Evolutionary conservation across 30 jellyfish, hydroid and myxozoan genomes (phyloP), one percentile per base, ranked within the genome.

Genomic region (Hydractinia echinata): DNA sequence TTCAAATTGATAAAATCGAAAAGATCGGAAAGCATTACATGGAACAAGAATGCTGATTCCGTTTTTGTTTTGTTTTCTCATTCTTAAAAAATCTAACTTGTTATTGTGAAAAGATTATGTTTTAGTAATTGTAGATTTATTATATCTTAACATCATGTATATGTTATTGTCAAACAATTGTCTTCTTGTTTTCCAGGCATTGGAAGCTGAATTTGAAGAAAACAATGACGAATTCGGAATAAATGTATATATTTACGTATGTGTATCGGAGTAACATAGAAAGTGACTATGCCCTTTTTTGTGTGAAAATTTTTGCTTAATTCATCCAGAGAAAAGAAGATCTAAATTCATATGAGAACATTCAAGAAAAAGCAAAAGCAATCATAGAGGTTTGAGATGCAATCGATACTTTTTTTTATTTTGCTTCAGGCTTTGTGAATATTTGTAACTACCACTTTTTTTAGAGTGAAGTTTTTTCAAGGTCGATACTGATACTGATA

Each of bases 181-280:
- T 64, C 9, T 64, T 6, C 14, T 9, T 72, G 52, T 54, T 50
- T 61, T 72, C 9, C 60, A 88, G 96, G 93, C 96, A 48, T 64
- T 88, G 67, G 64, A 83, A 73, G 96, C 96, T 5, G 96, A 88
- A 66, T 88, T 88, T 74, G 96, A 88, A 83, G 94, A 88, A 58
- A 90, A 83, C 16, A 50, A 51, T 8, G 54, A 66, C 14, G 73
- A 51, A n/a, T 7, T 64, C 16, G 2, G 19, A 7, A 6, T 13
- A 7, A 64, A 64, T 64, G 74, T 64, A 64, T 13, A 51, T 7
- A 7, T 51, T 64, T 64, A n/a, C 16, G 4, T 6, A 64, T 13
- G 44, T 30, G 44, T 30, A 30, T 30, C 44, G 44, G 44, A 30
- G 44, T 30, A 30, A 30, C 44, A 30, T 30, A 30, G 44, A 30